Conservation (phyloP, 2,797 vertebrate genomes). For the Clamator glandarius region DNA sequence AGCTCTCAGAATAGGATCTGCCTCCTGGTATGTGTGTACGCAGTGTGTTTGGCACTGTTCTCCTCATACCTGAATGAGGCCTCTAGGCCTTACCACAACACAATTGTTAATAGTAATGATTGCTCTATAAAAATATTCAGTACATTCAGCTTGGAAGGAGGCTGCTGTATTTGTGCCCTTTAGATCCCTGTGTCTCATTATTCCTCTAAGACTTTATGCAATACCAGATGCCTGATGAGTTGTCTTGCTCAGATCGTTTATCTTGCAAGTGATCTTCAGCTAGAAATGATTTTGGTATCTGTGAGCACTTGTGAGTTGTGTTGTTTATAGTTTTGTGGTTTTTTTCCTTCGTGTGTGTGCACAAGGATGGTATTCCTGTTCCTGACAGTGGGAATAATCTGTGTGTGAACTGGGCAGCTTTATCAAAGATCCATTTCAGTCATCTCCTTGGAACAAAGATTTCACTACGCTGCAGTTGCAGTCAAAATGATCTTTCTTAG, state of each 20-base stretch:
- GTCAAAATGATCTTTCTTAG: background rate
- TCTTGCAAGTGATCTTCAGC: background rate
- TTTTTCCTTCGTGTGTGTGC: background rate
- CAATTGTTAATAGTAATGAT: background rate
- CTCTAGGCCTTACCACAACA: slow-evolving; percentile 30
- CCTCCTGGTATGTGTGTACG: background rate
- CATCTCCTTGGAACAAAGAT: background rate
- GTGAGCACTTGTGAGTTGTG: background rate
- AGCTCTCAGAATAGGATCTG: background rate
- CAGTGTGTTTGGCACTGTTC: background rate
- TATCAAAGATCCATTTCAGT: background rate
- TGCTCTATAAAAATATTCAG: background rate
- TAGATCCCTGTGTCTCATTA: background rate
- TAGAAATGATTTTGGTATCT: background rate
- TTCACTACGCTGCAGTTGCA: background rate
- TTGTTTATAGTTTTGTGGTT: background rate
- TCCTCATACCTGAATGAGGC: background rate
- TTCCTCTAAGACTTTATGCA: background rate
- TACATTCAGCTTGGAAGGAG: background rate
- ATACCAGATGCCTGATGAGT: background rate
- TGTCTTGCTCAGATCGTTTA: background rate
- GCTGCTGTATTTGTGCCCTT: background rate
- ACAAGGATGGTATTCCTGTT: background rate
- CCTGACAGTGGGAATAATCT: background rate
- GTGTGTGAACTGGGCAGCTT: background rate